Evolutionary conservation across 2,888 invertebrate genomes (phyloP), one percentile per base, ranked within the genome.

Genomic region (Amblyjoppa fuscipennis): DNA sequence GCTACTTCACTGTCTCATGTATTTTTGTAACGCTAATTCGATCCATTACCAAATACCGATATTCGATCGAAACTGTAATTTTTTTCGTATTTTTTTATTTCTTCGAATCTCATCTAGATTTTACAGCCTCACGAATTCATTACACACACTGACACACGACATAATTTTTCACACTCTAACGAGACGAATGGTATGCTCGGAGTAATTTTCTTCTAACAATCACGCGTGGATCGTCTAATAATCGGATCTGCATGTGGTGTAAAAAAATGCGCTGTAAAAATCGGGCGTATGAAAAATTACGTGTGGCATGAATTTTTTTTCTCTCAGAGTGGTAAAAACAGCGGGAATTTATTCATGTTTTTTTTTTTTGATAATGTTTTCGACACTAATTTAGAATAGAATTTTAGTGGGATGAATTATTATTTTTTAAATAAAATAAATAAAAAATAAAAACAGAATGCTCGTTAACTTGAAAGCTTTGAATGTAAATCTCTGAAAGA

Each of bases 391-490:
- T 2, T 16, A 34, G 31, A 64, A 28, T 59, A 64, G 16, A 61
- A 61, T 61, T 34, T 31, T n/a, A 16, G 34, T 16, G 64, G 64
- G 64, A 64, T 64, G 34, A 31, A 31, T 64, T 64, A 49, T 49
- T 16, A 4, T 49, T 49, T 49, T 49, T 16, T 41, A 11, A 0
- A 1, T 49, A 25, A 61, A 74, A 20, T 25, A 28, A 74, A 61
- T 16, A 16, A 45, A 49, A 61, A 49, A 45, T 31, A 61, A 49
- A 61, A 45, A 25, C 28, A 28, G 41, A 64, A 64, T 77, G 77
- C 77, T 77, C 53, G 68, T 68, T 68, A 77, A 53, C 51, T 49
- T 64, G 31, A 34, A 53, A 71, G 77, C 66, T 77, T 77, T 53
- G 68, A 77, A 77, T 66, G 77, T 66, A 59, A 64, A 59, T 59